These are phyloP conservation scores for Macrocentrus cingulum DNA, from an alignment of 1,140 invertebrate species.

Conservation along the genomic window DNA sequence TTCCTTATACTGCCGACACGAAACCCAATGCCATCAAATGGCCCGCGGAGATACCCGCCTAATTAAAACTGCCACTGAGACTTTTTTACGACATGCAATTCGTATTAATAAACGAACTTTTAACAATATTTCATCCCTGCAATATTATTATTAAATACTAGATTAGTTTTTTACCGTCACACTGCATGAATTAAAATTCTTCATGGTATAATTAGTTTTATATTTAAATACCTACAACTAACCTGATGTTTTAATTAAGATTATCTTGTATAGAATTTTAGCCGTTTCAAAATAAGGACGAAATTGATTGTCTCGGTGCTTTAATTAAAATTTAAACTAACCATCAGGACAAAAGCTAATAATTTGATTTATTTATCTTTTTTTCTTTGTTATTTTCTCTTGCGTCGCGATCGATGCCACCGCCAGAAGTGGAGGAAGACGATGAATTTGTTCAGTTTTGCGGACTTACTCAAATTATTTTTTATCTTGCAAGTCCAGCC, in stretches of 20 bases:
- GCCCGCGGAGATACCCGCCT: conserved; percentile 29
- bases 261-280: too few species aligned
- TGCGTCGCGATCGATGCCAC: too few species aligned
- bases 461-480: conserved; percentile 32
- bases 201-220: conserved; percentile 46
- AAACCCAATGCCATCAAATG: conserved; percentile 30
- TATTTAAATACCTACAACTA: too few species aligned
- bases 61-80: conserved; percentile 38
- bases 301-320: too few species aligned
- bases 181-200: conserved; percentile 43
- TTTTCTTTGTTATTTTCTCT: too few species aligned
- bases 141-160: too few species aligned
- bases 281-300: too few species aligned
- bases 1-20: conserved; percentile 2
- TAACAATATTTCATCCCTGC: too few species aligned
- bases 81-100: conserved; percentile 42
- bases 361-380: not conserved
- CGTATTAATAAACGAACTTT: conserved; percentile 50
- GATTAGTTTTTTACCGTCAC: conserved; percentile 36
- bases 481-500: conserved; percentile 40
- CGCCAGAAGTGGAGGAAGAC: conserved; percentile 1
- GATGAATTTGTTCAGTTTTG: conserved; percentile 22
- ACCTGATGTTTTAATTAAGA: too few species aligned
- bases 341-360: too few species aligned
- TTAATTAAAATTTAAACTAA: too few species aligned